Evolutionary conservation across 2,888 invertebrate species (phyloP), one percentile per base, ranked within the genome.

Genomic region (Syritta pipiens): DNA sequence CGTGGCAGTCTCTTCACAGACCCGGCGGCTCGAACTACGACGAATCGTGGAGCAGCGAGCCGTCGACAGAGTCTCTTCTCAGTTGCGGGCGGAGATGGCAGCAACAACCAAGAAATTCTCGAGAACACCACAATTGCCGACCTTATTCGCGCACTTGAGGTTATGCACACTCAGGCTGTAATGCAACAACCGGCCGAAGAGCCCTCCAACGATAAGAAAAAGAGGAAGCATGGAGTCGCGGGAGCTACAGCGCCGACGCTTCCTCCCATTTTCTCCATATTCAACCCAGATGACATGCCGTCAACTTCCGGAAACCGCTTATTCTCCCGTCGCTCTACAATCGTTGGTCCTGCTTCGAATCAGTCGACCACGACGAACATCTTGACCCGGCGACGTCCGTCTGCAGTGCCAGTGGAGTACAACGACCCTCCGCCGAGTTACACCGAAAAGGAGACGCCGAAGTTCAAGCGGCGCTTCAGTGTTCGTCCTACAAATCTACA

Each of bases 121-220:
- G 96, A 96, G 87, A 93, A 95, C 83, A 96, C 96, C 0, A 94
- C 95, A 17, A 91, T 96, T 9, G 96, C 95, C 0, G 95, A 96
- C 88, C 91, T 96, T 59, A 90, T 96, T 20, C 90, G 95, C 63
- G 95, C 95, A 0, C 88, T 96, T 48, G 93, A 94, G 46, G 91
- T 93, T n/a, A 90, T 95, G 22, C 92, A 92, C 81, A 88, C 90
- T 0, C 87, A 89, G 49, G 90, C 90, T 0, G 89, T 84, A 7
- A 67, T 88, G 85, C 86, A 60, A 22, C 60, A 60, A 51, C 53
- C 60, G 19, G 4, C 46, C 37, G 57, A 69, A 1, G 72, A 74
- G 4, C 48, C 7, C 7, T 1, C 14, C 2, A 37, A 5, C 5
- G 68, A 63, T 12, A 68, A 40, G 48, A 67, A 63, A 14, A 74